Evolutionary conservation across 2,113 vertebrate species (phyloP).

Genomic region (Apus apus): DNA sequence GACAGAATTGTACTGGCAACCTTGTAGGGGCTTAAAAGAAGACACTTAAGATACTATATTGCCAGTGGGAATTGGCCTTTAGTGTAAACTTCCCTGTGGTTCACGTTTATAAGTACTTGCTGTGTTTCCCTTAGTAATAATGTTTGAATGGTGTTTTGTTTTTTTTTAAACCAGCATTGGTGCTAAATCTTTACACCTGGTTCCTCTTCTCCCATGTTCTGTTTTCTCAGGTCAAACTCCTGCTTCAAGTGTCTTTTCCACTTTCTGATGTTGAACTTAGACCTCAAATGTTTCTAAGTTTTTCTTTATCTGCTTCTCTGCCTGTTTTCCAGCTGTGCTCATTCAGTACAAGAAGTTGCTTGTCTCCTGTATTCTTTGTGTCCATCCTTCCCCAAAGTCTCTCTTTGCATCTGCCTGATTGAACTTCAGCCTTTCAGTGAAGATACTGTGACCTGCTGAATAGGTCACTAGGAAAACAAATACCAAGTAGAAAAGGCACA

Average conservation of each 20-base stretch:
- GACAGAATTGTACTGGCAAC: constrained; percentile 20
- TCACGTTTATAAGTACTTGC: constrained; percentile 14
- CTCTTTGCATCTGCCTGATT: not conserved
- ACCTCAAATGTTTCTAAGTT: not conserved
- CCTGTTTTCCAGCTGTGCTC: not conserved
- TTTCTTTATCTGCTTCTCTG: not conserved
- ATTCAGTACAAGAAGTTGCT: not conserved
- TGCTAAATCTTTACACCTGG: not conserved
- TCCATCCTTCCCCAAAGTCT: not conserved
- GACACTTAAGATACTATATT: constrained; percentile 14
- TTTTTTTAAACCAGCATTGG: no score
- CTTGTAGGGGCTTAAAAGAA: not conserved
- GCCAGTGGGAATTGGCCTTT: constrained; percentile 52
- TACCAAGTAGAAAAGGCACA: not conserved
- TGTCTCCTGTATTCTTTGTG: not conserved
- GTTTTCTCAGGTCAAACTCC: not conserved
- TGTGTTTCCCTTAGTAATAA: not conserved
- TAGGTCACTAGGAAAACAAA: not conserved
- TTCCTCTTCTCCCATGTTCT: not conserved
- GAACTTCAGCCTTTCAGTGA: not conserved
- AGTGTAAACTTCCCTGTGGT: not conserved
- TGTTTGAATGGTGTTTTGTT: not conserved
- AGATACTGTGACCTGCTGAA: not conserved
- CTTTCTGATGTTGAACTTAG: not conserved
- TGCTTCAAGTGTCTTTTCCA: not conserved